Conservation (phyloP, 2,797 vertebrate species). For the Nyctibius grandis region DNA sequence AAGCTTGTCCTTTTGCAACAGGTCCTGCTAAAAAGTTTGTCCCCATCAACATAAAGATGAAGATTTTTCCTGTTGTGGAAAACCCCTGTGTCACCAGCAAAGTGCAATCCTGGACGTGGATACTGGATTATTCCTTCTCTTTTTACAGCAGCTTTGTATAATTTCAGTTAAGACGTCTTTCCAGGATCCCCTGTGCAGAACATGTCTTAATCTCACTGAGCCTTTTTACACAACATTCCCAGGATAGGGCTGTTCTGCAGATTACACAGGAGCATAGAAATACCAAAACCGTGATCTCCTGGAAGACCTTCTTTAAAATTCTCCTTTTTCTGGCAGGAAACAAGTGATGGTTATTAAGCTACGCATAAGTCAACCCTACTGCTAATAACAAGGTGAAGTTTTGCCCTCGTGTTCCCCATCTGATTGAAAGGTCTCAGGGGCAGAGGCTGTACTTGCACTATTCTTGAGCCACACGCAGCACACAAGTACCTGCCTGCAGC, state of each 20-base stretch:
- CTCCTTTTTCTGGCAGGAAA: not conserved
- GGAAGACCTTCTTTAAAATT: not conserved
- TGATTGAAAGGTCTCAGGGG: not conserved
- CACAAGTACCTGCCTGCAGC: not conserved
- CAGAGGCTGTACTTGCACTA: not conserved
- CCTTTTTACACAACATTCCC: not conserved
- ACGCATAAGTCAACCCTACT: not conserved
- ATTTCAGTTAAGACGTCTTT: not conserved
- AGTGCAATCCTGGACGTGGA: not conserved
- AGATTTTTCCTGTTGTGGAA: not conserved
- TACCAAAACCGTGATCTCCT: not conserved
- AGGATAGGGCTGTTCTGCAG: fast-evolving
- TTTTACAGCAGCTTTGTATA: not conserved
- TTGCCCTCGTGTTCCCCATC: fast-evolving
- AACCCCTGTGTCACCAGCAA: not conserved
- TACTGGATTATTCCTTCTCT: not conserved
- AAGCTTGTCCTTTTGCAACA: too few species aligned
- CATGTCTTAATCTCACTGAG: not conserved
- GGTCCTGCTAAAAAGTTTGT: too few species aligned
- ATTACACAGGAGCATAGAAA: not conserved
- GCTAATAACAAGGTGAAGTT: not conserved
- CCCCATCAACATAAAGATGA: too few species aligned
- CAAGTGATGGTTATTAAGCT: not conserved
- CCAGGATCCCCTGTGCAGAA: not conserved
- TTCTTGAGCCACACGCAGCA: fast-evolving